These are phyloP conservation scores for Metopolophium dirhodum DNA, from an alignment of 1,140 invertebrate genomes.

Conservation along the genomic window DNA sequence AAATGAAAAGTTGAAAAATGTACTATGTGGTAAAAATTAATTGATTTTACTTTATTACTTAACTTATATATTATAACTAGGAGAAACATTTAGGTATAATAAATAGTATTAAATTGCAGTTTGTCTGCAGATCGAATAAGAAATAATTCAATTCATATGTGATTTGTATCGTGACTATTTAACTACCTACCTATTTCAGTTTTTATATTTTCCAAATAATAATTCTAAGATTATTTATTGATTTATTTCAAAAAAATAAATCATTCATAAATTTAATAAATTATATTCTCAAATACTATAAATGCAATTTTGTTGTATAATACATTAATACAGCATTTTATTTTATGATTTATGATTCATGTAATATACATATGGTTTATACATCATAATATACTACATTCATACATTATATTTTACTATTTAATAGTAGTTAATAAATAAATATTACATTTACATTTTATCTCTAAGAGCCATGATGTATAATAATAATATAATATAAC, in stretches of 20 bases:
- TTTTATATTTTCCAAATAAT: background rate
- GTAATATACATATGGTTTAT: too few species aligned
- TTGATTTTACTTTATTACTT: background rate
- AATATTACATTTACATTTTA: background rate
- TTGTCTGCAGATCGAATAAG: background rate
- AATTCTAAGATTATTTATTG: background rate
- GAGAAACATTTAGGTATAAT: background rate
- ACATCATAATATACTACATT: too few species aligned
- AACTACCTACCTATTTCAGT: background rate
- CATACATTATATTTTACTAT: background rate
- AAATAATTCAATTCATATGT: background rate
- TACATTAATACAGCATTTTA: too few species aligned
- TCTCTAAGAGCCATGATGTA: background rate
- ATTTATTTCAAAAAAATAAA: too few species aligned
- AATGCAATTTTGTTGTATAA: too few species aligned
- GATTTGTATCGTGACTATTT: background rate
- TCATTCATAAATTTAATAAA: too few species aligned
- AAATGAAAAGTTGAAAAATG: background rate
- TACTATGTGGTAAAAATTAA: too few species aligned
- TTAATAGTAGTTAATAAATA: background rate
- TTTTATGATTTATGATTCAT: too few species aligned
- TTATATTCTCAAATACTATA: too few species aligned
- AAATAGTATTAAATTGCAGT: background rate
- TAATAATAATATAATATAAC: background rate
- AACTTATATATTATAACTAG: background rate